phyloP scores from a whole-genome alignment of 2,888 invertebrate genomes.

The Podabrus alpinus region DNA sequence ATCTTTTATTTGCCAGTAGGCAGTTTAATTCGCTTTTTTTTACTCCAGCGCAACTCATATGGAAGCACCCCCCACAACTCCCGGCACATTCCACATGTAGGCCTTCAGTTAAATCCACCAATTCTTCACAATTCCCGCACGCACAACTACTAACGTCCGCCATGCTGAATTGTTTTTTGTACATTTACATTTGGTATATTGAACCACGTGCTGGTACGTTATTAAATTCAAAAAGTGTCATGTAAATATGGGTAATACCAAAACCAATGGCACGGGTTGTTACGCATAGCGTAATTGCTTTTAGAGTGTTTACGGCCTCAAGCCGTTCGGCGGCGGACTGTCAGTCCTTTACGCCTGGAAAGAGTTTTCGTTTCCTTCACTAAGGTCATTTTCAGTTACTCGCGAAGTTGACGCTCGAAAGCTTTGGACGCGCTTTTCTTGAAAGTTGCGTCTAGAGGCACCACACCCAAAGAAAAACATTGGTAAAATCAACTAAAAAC shows the following conservation, averaged over 20 bases:
- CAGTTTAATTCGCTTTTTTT: no score
- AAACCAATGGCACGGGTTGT: not conserved
- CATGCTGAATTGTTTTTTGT: no score
- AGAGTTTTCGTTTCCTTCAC: slow-evolving; percentile 6
- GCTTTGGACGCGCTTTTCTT: not conserved
- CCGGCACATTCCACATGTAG: no score
- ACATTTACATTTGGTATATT: not conserved
- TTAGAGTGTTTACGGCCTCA: slow-evolving; percentile 6
- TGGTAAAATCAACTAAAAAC: no score
- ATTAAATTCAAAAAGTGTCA: not conserved
- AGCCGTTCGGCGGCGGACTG: slow-evolving; percentile 7
- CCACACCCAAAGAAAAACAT: not conserved
- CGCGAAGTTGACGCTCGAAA: not conserved
- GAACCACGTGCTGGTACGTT: not conserved
- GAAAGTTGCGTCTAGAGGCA: not conserved
- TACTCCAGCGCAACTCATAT: no score
- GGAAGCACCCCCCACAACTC: no score
- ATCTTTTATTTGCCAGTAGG: no score
- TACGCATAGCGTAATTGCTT: not conserved
- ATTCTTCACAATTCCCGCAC: no score
- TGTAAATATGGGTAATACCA: not conserved
- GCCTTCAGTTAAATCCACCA: no score
- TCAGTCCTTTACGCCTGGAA: slow-evolving; percentile 17
- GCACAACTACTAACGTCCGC: no score
- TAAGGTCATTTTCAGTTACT: slow-evolving; percentile 8